Base-by-base conservation (phyloP, 2,113 vertebrate species). In the Vireo altiloquus region DNA sequence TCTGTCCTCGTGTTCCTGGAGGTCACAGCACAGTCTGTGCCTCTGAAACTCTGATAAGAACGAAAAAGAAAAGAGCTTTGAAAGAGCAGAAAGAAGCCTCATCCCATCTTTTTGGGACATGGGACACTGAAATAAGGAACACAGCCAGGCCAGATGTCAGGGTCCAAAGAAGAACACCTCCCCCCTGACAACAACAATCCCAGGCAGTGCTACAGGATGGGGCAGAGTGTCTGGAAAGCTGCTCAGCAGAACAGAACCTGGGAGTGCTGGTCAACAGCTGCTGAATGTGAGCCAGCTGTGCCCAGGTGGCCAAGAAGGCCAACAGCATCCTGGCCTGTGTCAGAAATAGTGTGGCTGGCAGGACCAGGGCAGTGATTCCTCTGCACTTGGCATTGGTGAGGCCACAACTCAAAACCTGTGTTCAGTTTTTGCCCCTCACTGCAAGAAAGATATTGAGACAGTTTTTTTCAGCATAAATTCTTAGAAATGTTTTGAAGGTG, bases 191-290 rank as follows among this genome's bases (percentile, higher is more conserved):
- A n/a, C n/a, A 71, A 61, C 2, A 56, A 30, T 1, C 31, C 35
- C 57, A 49, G 1, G 21, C 49, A 49, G 35, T 17, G 35, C 75
- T 10, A 15, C 13, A 54, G 49, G 3, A 31, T 71, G 44, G 13
- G 24, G 31, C 6, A 54, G 25, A 56, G 59, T 7, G 22, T 3
- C 1, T 72, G 50, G 31, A 56, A 56, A 31, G 1, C 10, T 46
- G 25, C 31, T 4, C 42, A 64, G 57, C 0, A 0, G 21, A 31
- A 42, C 12, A 50, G 50, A 19, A 37, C 17, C 17, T 35, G 35
- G 20, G 24, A 0, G 3, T 15, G 6, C 14, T 56, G 57, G 25
- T 5, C 0, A 1, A 35, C 1, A 65, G 27, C 11, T 1, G 11
- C 42, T 64, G 25, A 64, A 13, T 25, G 49, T 6, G 42, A 64